Base-by-base conservation (phyloP, 2,888 invertebrate species). In the Athalia circularis region DNA sequence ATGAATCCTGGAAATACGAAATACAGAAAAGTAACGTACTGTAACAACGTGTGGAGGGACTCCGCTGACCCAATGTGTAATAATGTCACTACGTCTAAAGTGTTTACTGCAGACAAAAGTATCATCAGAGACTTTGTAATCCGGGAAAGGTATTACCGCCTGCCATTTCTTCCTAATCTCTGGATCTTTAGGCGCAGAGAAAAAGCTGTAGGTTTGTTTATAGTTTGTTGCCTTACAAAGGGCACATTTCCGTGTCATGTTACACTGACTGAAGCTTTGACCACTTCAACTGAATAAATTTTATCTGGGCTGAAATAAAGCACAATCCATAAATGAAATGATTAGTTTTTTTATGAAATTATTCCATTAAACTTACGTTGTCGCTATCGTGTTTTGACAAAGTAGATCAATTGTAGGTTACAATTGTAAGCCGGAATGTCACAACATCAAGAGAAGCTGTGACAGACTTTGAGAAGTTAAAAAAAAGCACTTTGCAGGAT, bases 31-130 rank as follows among this genome's bases (percentile, higher is more conserved):
- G 52, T 68, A 77, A 85, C 86, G 84, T 83, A 88, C 89, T 11
- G 87, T 86, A 67, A 89, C 85, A 64, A 89, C 88, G 79, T 88
- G 87, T 0, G 89, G 89, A 29, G 89, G 89, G 11, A 88, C 85
- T 13, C 89, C 89, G 77, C 89, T 89, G 54, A 87, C 85, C 89
- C 89, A 89, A 65, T 89, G 89, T 1, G 89, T 89, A 65, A 89
- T 88, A 52, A 89, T 87, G 81, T 89, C 89, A 48, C 85, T 81
- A 52, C 86, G 85, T 48, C 84, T 81, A 81, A 89, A 89, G 80
- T 89, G 88, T 82, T 87, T 88, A 78, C 89, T 89, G 54, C 89
- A 89, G 45, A 89, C 86, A 68, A 86, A 89, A 3, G 88, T 89
- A 57, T 89, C 88, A 52, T 88, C 88, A 29, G 81, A 87, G n/a